Evolutionary conservation across 2,888 invertebrate genomes (phyloP).

Genomic region (Thymelicus lineola): DNA sequence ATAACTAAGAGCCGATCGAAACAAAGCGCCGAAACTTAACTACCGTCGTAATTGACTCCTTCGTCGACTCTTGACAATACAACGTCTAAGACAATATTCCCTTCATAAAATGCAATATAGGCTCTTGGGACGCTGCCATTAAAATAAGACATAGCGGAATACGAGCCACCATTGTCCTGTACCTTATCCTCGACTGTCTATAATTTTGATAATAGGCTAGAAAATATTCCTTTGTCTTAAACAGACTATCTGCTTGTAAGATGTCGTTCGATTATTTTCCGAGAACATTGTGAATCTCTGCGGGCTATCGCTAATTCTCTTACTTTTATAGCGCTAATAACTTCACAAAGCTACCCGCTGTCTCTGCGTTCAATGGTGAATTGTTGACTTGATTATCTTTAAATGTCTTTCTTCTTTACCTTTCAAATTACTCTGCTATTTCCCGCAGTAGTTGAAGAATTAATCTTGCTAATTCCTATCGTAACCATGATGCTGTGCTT

Average conservation of each 20-base stretch:
- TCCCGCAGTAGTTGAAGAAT: constrained; percentile 3
- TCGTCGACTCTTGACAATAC: constrained; percentile 55
- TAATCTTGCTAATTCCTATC: constrained; percentile 7
- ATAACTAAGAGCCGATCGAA: constrained; percentile 37
- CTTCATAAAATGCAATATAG: constrained; percentile 70
- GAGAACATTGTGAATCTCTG: constrained; percentile 44
- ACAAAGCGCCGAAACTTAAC: constrained; percentile 47
- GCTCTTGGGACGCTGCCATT: constrained; percentile 70
- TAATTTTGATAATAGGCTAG: constrained; percentile 84
- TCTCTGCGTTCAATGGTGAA: constrained; percentile 35
- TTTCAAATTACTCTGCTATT: constrained; percentile 30
- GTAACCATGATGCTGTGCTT: no score
- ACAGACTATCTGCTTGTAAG: constrained; percentile 71
- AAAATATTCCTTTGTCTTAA: constrained; percentile 81
- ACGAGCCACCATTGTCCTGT: constrained; percentile 66
- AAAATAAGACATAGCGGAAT: constrained; percentile 69
- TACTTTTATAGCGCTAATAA: constrained; percentile 67
- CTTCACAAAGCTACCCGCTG: constrained; percentile 57
- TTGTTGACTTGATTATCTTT: constrained; percentile 57
- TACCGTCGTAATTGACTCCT: constrained; percentile 49
- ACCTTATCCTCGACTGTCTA: constrained; percentile 63
- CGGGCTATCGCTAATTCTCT: constrained; percentile 44
- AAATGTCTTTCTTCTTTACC: constrained; percentile 31
- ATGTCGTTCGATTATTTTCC: constrained; percentile 71
- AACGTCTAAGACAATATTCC: constrained; percentile 62